These are phyloP conservation scores for Rotaria socialis DNA, from an alignment of 2,888 invertebrate genomes.

Conservation along the genomic window DNA sequence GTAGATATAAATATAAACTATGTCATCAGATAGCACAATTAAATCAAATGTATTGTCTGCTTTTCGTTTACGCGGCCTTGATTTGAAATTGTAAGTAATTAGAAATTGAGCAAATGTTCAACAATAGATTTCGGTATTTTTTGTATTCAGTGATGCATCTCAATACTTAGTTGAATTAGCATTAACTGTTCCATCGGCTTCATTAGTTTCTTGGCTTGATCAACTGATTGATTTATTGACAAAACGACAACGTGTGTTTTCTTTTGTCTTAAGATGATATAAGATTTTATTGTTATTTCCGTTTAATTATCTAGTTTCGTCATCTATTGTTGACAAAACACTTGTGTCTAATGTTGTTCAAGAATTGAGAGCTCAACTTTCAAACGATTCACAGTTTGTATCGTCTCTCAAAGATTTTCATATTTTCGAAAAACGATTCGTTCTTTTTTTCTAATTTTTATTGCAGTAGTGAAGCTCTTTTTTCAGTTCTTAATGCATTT, in stretches of 20 bases:
- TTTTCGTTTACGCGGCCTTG: slow-evolving; percentile 33
- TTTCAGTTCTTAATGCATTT: slow-evolving; percentile 8
- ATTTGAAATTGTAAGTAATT: slow-evolving; percentile 28
- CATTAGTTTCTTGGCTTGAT: slow-evolving; percentile 62
- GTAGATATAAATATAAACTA: not conserved
- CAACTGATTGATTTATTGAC: slow-evolving; percentile 66
- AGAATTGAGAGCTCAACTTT: slow-evolving; percentile 21
- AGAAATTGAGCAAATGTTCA: not conserved
- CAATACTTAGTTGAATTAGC: slow-evolving; percentile 25
- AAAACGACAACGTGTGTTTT: slow-evolving; percentile 41
- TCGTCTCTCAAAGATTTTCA: not conserved
- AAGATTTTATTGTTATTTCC: no score
- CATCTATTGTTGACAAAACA: not conserved
- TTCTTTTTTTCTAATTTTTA: not conserved
- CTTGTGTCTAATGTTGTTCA: not conserved
- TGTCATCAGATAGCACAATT: not conserved
- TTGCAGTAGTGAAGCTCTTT: not conserved
- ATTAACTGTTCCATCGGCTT: not conserved
- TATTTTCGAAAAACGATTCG: no score
- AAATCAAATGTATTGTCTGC: not conserved
- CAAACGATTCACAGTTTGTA: slow-evolving; percentile 30
- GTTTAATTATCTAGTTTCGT: not conserved
- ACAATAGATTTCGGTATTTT: not conserved
- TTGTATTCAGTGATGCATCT: slow-evolving; percentile 1
- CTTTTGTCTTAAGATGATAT: not conserved